A percentile compares a stretch with the other conserved stretches of the same genome.
phyloP scores from a whole-genome alignment of 2,113 vertebrate species.

The Leptobrachium leishanense region DNA sequence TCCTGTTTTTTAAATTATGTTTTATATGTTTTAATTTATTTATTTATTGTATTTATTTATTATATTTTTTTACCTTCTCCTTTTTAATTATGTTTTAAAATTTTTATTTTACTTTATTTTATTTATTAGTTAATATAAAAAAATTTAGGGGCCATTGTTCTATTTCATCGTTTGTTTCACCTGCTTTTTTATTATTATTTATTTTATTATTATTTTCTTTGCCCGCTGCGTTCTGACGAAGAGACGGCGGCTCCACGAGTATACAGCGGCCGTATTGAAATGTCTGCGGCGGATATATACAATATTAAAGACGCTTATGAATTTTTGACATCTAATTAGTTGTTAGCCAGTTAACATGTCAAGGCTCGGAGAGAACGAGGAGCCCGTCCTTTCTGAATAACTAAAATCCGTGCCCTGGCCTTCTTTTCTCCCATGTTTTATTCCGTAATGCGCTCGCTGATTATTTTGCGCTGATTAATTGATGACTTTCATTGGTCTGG shows the following conservation, averaged over 20 bases:
- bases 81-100: no score
- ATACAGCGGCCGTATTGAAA: slow-evolving; percentile 96
- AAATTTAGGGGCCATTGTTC: slow-evolving; percentile 79
- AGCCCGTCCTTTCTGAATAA: slow-evolving; percentile 90
- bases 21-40: no score
- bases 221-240: slow-evolving; percentile 82
- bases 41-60: no score
- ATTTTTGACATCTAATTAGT: slow-evolving; percentile 99
- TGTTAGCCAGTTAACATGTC: slow-evolving; percentile 96
- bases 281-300: slow-evolving; percentile 96
- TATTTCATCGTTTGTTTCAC: not conserved
- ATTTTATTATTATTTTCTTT: slow-evolving; percentile 64
- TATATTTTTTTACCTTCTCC: no score
- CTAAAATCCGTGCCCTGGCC: slow-evolving; percentile 81
- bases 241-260: slow-evolving; percentile 83
- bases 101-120: no score
- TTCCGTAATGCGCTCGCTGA: slow-evolving; percentile 95
- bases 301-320: slow-evolving; percentile 99
- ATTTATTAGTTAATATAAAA: no score
- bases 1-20: no score
- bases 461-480: slow-evolving; percentile 97
- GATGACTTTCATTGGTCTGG: slow-evolving; percentile 85
- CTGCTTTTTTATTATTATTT: no score
- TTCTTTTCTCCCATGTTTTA: slow-evolving; percentile 81
- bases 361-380: slow-evolving; percentile 87